Conservation (phyloP, 2,797 vertebrate genomes). For the Pyrocephalus nanus region DNA sequence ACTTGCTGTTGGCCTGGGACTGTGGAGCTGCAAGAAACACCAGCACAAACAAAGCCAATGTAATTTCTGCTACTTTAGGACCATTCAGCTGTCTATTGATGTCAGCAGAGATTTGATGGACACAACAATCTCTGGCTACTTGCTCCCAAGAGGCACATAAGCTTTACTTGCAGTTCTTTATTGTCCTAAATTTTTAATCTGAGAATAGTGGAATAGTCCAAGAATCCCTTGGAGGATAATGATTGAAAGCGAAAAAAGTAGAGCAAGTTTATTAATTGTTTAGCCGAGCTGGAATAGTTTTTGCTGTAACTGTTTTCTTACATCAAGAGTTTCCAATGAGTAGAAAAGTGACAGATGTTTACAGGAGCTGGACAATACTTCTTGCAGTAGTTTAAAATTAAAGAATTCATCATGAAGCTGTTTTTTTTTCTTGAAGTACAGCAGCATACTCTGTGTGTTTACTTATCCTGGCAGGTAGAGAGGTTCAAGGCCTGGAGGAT, state of each 20-base stretch:
- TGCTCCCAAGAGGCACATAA: conserved; percentile 45
- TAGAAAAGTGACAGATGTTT: conserved; percentile 49
- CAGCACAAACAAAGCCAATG: conserved; percentile 45
- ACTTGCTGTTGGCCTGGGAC: conserved; percentile 47
- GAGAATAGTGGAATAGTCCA: neutral
- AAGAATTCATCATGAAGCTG: conserved; percentile 15
- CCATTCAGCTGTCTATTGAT: conserved; percentile 34
- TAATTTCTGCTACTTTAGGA: conserved; percentile 60
- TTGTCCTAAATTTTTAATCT: conserved; percentile 67
- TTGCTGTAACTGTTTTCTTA: conserved; percentile 12
- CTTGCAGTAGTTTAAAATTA: conserved; percentile 48
- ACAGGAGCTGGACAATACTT: conserved; percentile 3
- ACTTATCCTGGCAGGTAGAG: neutral
- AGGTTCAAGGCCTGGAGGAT: neutral
- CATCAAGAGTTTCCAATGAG: conserved; percentile 1
- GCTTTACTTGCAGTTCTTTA: conserved; percentile 67
- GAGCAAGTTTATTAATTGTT: conserved; percentile 52
- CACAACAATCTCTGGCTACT: conserved; percentile 64
- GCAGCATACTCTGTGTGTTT: neutral
- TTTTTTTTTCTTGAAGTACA: neutral
- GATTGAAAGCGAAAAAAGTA: conserved; percentile 9
- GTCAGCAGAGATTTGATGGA: conserved; percentile 64
- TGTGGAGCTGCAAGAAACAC: conserved; percentile 57
- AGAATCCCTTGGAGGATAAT: neutral
- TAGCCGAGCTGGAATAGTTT: neutral